Evolutionary conservation across 1,140 invertebrate genomes (phyloP).

Genomic region (Hyles euphorbiae): DNA sequence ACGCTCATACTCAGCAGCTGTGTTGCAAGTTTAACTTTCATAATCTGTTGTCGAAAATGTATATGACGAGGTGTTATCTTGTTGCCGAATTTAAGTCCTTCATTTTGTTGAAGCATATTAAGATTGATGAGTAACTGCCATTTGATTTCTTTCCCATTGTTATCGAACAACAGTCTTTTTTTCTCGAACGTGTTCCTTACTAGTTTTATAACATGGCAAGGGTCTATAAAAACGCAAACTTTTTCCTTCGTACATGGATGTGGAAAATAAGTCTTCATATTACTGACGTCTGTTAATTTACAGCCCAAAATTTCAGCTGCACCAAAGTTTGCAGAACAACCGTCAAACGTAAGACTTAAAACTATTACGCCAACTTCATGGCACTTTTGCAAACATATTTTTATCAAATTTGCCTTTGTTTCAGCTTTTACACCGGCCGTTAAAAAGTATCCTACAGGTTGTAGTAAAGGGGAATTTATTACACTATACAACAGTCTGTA

Average conservation of each 20-base stretch:
- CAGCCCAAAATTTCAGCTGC: conserved; percentile 13
- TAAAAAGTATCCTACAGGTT: conserved; percentile 8
- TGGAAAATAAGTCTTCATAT: conserved; percentile 34
- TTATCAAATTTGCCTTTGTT: conserved; percentile 3
- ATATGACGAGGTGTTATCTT: conserved; percentile 11
- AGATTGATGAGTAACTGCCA: conserved; percentile 2
- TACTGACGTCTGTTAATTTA: conserved; percentile 10
- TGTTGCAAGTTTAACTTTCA: conserved; percentile 23
- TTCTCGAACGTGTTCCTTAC: conserved; percentile 39
- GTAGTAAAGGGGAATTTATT: too few relatives aligned
- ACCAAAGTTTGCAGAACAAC: too few relatives aligned
- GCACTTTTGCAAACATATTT: too few relatives aligned
- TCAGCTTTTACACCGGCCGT: background rate
- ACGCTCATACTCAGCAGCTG: conserved; percentile 23
- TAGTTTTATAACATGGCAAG: conserved; percentile 58
- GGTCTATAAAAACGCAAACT: conserved; percentile 40
- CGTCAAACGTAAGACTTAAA: too few relatives aligned
- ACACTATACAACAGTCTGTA: too few relatives aligned
- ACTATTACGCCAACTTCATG: too few relatives aligned
- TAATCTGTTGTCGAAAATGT: conserved; percentile 22
- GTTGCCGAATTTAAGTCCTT: conserved; percentile 3
- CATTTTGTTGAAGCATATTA: conserved; percentile 2
- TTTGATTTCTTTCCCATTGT: conserved; percentile 1
- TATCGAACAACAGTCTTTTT: conserved; percentile 23
- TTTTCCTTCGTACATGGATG: conserved; percentile 31